Evolutionary conservation across 2,888 invertebrate species (phyloP).

Genomic region (Rhopalosiphum nymphaeae): DNA sequence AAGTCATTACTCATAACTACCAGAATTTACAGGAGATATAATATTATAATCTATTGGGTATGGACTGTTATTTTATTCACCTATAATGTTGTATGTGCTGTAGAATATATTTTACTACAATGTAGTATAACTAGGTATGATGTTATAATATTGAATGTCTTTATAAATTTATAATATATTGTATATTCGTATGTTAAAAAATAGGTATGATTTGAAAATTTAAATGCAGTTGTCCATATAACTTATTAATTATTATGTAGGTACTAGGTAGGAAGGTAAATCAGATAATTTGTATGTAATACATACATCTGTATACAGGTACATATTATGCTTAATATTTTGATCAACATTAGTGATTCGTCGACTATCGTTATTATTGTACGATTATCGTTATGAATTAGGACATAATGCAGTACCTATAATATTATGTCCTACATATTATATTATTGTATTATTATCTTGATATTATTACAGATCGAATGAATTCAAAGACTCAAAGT

Average conservation of each 20-base stretch:
- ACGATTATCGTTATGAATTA: background rate
- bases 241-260: background rate
- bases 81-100: no score
- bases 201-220: background rate
- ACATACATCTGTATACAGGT: background rate
- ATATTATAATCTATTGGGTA: no score
- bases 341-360: background rate
- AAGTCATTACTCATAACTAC: no score
- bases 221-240: background rate
- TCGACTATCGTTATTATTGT: background rate
- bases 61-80: no score
- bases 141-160: no score
- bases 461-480: background rate
- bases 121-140: no score
- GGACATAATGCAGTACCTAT: background rate
- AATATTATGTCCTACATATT: background rate
- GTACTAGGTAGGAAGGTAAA: background rate
- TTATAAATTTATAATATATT: no score
- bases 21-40: no score
- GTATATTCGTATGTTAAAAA: background rate
- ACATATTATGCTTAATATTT: background rate
- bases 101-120: no score
- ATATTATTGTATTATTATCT: conserved; percentile 1
- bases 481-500: background rate
- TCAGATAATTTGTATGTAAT: background rate